A percentile compares a stretch with the other conserved stretches of the same genome.
Conservation (phyloP, 2,797 vertebrate genomes). For the Myotis pilosus region DNA sequence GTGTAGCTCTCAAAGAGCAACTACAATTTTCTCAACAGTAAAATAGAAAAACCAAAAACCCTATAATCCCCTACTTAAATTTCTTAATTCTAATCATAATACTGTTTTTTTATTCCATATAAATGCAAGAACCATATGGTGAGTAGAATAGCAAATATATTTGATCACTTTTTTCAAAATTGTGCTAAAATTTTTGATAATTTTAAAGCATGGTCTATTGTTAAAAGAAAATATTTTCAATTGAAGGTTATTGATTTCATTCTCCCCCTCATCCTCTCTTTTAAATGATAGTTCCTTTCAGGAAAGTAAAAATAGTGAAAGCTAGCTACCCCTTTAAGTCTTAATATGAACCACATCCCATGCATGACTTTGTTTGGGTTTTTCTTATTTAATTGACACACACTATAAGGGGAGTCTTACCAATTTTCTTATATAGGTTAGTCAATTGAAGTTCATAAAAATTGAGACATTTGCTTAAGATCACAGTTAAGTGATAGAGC, state of each 20-base stretch:
- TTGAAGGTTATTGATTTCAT: neutral
- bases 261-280: neutral
- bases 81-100: neutral
- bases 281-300: neutral
- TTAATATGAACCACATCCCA: neutral
- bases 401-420: neutral
- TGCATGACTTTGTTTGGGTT: neutral
- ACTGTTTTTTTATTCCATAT: neutral
- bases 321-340: neutral
- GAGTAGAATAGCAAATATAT: neutral
- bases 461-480: neutral
- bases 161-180: neutral
- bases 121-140: neutral
- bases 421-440: neutral
- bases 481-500: neutral
- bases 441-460: constrained; percentile 12
- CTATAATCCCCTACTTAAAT: neutral
- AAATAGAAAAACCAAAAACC: neutral
- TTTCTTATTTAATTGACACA: constrained; percentile 1
- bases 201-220: neutral
- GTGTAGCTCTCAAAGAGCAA: neutral
- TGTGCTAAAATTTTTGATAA: neutral
- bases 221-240: constrained; percentile 6
- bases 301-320: neutral
- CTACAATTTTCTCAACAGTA: neutral